phyloP scores from a whole-genome alignment of 2,888 invertebrate genomes.

The Drosophila mulleri region DNA sequence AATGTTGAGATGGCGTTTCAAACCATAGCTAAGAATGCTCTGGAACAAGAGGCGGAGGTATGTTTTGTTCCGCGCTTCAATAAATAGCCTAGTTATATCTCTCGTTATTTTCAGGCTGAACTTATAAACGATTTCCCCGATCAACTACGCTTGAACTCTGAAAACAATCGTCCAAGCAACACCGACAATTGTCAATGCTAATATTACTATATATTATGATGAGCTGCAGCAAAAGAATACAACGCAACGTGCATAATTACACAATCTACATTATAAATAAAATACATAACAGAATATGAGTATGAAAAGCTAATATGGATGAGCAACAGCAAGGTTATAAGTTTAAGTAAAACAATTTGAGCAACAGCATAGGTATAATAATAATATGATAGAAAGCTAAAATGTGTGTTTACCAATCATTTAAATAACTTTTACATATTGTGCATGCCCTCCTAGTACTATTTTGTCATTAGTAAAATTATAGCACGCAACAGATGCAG shows the following conservation, averaged over 20 bases:
- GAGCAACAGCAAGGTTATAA: constrained; percentile 46
- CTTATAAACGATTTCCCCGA: constrained; percentile 99
- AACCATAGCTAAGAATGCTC: constrained; percentile 98
- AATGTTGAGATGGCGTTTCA: constrained; percentile 99
- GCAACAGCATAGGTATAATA: constrained; percentile 67
- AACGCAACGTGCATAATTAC: constrained; percentile 66
- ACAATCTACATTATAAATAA: constrained; percentile 71
- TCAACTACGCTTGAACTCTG: constrained; percentile 94
- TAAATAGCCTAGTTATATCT: not conserved
- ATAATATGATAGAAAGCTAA: constrained; percentile 59
- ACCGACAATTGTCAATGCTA: constrained; percentile 92
- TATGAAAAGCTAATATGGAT: constrained; percentile 57
- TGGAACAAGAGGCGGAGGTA: constrained; percentile 95
- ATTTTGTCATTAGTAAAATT: constrained; percentile 75
- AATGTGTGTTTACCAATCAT: constrained; percentile 56
- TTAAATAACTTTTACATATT: constrained; percentile 47
- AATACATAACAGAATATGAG: constrained; percentile 51
- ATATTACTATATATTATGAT: constrained; percentile 79
- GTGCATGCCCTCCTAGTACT: constrained; percentile 63
- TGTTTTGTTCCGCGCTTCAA: not conserved
- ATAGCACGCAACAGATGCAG: constrained; percentile 59
- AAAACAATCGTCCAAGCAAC: constrained; percentile 90
- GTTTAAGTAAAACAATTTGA: constrained; percentile 75
- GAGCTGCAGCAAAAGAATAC: constrained; percentile 49
- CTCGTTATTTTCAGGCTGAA: constrained; percentile 88